phyloP scores from a whole-genome alignment of 2,888 invertebrate genomes.

The Orgyia antiqua region DNA sequence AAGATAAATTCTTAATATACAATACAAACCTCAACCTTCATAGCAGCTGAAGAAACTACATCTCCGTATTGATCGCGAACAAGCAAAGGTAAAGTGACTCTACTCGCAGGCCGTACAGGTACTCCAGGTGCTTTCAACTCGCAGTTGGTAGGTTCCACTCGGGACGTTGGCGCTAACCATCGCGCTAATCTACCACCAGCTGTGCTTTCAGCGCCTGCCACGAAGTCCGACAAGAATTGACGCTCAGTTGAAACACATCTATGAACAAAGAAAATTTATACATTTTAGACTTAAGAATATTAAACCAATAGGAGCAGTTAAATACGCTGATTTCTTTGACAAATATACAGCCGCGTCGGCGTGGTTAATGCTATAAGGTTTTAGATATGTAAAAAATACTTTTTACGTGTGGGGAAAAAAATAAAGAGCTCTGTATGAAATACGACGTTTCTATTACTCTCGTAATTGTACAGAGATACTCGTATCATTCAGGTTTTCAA shows the following conservation, averaged over 20 bases:
- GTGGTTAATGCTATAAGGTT: too few species aligned
- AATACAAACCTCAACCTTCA: slow-evolving; percentile 82
- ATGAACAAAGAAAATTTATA: slow-evolving; percentile 40
- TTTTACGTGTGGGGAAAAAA: too few species aligned
- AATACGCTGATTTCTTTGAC: too few species aligned
- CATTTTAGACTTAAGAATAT: too few species aligned
- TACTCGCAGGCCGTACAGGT: slow-evolving; percentile 81
- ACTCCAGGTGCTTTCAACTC: slow-evolving; percentile 86
- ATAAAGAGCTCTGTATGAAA: too few species aligned
- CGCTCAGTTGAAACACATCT: slow-evolving; percentile 94
- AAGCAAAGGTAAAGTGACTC: slow-evolving; percentile 80
- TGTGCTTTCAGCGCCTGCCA: slow-evolving; percentile 88
- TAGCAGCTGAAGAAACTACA: slow-evolving; percentile 88
- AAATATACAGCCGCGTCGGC: too few species aligned
- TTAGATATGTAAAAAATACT: too few species aligned
- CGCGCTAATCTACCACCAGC: slow-evolving; percentile 95
- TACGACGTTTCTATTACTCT: too few species aligned
- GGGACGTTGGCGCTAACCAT: slow-evolving; percentile 96
- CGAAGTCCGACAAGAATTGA: slow-evolving; percentile 94
- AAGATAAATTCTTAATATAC: too few species aligned
- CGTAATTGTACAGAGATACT: too few species aligned
- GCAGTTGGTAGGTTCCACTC: slow-evolving; percentile 92
- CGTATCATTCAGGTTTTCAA: too few species aligned
- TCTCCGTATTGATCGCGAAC: slow-evolving; percentile 96
- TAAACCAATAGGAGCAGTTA: too few species aligned